These are phyloP conservation scores for Tricholaema leucomelas DNA, from an alignment of 2,113 vertebrate genomes.

Conservation along the genomic window DNA sequence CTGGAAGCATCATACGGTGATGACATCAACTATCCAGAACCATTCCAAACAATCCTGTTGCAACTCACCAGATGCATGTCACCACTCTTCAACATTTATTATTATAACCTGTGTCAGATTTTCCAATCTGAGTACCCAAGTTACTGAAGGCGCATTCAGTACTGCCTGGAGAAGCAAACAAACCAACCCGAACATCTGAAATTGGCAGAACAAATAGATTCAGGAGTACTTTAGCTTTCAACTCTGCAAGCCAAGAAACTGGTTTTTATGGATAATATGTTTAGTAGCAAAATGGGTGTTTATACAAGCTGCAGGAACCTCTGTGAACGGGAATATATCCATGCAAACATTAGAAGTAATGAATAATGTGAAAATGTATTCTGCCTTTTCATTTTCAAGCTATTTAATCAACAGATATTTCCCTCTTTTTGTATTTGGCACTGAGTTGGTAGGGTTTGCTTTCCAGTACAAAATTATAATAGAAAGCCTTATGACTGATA, in stretches of 20 bases:
- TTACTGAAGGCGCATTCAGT: not conserved
- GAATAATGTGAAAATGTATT: slow-evolving; percentile 1
- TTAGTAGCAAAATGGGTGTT: not conserved
- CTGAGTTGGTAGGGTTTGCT: not conserved
- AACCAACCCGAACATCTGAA: not conserved
- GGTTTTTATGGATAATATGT: slow-evolving; percentile 8
- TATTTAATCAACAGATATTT: slow-evolving; percentile 2
- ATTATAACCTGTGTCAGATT: not conserved
- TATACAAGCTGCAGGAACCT: not conserved
- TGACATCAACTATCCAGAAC: not conserved
- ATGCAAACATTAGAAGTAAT: not conserved
- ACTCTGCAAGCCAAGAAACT: not conserved
- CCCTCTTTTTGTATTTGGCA: not conserved
- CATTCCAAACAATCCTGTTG: not conserved
- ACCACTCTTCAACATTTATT: not conserved
- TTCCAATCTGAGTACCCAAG: not conserved
- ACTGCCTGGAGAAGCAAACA: not conserved
- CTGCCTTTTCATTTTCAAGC: not conserved
- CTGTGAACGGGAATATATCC: not conserved
- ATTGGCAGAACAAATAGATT: not conserved
- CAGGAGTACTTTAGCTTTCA: not conserved
- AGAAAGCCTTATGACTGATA: not conserved
- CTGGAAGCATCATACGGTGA: not conserved
- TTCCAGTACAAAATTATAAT: not conserved
- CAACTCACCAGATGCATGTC: not conserved